A percentile compares a stretch with the other conserved stretches of the same genome.
phyloP scores from a whole-genome alignment of 92 coral and sea anemone species.

The Bergia sp. region DNA sequence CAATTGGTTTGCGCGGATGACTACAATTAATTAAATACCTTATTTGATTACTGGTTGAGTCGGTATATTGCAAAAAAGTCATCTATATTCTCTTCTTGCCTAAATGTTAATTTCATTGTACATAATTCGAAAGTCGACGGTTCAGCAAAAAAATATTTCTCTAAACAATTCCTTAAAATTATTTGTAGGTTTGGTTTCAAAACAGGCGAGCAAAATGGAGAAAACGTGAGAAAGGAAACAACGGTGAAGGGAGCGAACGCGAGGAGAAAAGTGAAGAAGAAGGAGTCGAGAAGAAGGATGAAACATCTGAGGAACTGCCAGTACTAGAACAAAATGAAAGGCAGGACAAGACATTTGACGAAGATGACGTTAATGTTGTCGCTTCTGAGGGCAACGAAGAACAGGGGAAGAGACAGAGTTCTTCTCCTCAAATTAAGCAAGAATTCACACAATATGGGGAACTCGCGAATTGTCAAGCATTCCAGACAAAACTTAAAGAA shows the following conservation, averaged over 20 bases:
- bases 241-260: slow-evolving; percentile 57
- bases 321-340: slow-evolving; percentile 22
- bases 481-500: slow-evolving; percentile 45
- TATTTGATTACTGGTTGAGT: too few species aligned
- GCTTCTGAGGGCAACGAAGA: slow-evolving; percentile 31
- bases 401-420: slow-evolving; percentile 12
- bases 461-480: slow-evolving; percentile 22
- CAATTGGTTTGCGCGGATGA: background rate
- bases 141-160: too few species aligned
- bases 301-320: slow-evolving; percentile 23
- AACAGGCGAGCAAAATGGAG: slow-evolving; percentile 99
- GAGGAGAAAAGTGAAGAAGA: slow-evolving; percentile 59
- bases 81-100: background rate
- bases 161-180: background rate
- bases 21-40: background rate
- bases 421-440: slow-evolving; percentile 57
- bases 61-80: background rate
- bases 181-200: slow-evolving; percentile 95
- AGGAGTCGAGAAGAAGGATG: slow-evolving; percentile 33
- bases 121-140: background rate
- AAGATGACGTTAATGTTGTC: slow-evolving; percentile 23
- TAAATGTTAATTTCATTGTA: background rate
- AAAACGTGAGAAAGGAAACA: slow-evolving; percentile 84
- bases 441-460: slow-evolving; percentile 54
- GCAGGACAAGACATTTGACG: background rate